Evolutionary conservation across 2,797 vertebrate species (phyloP).

Genomic region (Calcarius lapponicus): DNA sequence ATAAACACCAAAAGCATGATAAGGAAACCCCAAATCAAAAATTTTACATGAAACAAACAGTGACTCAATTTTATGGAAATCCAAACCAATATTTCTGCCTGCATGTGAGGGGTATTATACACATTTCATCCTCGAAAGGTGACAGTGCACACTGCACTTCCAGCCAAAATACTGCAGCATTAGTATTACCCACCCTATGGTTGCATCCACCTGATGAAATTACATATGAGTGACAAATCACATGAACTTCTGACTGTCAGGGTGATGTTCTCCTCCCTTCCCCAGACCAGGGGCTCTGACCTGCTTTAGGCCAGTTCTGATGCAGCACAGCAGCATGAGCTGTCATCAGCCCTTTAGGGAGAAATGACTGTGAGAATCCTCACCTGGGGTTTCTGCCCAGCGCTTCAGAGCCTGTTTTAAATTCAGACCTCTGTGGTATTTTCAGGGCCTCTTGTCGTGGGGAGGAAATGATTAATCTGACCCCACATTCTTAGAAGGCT

Average conservation of each 20-base stretch:
- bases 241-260: background rate
- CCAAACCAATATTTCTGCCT: background rate
- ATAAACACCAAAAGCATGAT: background rate
- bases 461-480: too few species aligned
- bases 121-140: background rate
- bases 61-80: background rate
- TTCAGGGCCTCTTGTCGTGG: rapidly evolving
- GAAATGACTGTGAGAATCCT: background rate
- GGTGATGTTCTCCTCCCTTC: background rate
- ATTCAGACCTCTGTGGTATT: background rate
- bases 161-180: background rate
- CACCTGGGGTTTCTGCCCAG: background rate
- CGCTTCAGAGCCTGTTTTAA: background rate
- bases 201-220: background rate
- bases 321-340: background rate
- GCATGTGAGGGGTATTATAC: background rate
- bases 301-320: background rate
- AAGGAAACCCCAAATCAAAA: background rate
- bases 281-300: background rate
- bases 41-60: background rate
- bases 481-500: too few species aligned
- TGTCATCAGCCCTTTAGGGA: rapidly evolving
- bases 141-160: background rate
- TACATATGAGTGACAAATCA: background rate
- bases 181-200: background rate